Conservation (phyloP, 2,888 invertebrate species). For the Dendrolimus houi region DNA sequence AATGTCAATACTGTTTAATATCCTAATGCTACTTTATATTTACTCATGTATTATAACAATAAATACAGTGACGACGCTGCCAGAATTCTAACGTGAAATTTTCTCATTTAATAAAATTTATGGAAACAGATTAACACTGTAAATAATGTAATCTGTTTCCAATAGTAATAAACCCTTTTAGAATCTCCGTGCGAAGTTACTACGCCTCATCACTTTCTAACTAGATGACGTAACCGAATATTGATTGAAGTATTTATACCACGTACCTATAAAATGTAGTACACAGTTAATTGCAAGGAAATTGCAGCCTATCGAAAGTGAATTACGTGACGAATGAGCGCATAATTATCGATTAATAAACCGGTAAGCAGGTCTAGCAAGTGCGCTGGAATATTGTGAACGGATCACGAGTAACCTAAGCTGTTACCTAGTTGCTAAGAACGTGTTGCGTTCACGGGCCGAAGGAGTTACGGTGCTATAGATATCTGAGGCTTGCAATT, state of each 20-base stretch:
- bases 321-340: neutral
- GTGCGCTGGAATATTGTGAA: conserved; percentile 22
- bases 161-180: no score
- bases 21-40: no score
- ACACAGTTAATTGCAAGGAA: neutral
- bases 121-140: no score
- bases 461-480: neutral
- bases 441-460: conserved; percentile 1
- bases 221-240: neutral
- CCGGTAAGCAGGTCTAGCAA: conserved; percentile 6
- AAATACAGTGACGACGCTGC: no score
- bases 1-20: no score
- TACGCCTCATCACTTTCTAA: no score
- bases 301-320: neutral
- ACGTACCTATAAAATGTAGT: neutral
- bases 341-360: neutral
- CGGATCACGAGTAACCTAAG: conserved; percentile 23
- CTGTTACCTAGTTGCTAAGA: conserved; percentile 22
- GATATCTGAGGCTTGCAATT: no score
- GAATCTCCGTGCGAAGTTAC: no score
- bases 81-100: no score
- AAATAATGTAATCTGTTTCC: no score
- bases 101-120: no score
- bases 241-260: neutral
- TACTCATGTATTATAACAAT: no score